Conservation (phyloP, 2,888 invertebrate species). For the Cynaeus angustus region DNA sequence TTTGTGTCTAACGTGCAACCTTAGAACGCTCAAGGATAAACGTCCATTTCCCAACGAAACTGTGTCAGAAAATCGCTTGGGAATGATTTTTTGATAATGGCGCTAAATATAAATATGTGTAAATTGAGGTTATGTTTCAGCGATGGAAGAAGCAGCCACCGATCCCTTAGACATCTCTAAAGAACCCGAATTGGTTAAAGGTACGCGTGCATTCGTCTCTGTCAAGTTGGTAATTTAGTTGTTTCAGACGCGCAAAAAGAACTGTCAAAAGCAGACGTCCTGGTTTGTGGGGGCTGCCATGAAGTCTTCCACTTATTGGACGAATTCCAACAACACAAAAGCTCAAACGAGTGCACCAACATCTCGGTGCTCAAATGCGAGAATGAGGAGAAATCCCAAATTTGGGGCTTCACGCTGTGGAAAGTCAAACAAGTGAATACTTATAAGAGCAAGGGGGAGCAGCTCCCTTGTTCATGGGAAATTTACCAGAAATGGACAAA, state of each 20-base stretch:
- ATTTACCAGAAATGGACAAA: conserved; percentile 90
- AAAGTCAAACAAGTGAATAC: conserved; percentile 77
- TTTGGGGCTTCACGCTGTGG: conserved; percentile 90
- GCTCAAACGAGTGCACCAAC: conserved; percentile 29
- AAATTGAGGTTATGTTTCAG: conserved; percentile 24
- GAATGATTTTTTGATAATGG: conserved; percentile 48
- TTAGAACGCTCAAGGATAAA: conserved; percentile 58
- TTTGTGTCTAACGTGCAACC: conserved; percentile 53
- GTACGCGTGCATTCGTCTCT: conserved; percentile 50
- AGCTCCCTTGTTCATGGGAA: conserved; percentile 78
- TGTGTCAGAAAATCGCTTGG: conserved; percentile 43
- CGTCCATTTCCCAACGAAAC: conserved; percentile 61
- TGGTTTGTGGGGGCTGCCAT: conserved; percentile 90
- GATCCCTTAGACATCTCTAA: conserved; percentile 57
- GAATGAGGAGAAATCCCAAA: conserved; percentile 86
- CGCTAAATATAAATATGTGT: conserved; percentile 56
- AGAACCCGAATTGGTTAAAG: conserved; percentile 60
- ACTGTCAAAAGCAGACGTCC: conserved; percentile 83
- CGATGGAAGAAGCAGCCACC: conserved; percentile 49
- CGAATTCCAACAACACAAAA: conserved; percentile 84
- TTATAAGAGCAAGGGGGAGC: conserved; percentile 71
- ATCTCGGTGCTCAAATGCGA: conserved; percentile 77
- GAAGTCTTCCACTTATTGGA: conserved; percentile 86
- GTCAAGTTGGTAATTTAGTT: conserved; percentile 31
- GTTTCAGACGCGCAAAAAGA: conserved; percentile 83